phyloP scores from a whole-genome alignment of 1,140 invertebrate species.

The Episyrphus balteatus region DNA sequence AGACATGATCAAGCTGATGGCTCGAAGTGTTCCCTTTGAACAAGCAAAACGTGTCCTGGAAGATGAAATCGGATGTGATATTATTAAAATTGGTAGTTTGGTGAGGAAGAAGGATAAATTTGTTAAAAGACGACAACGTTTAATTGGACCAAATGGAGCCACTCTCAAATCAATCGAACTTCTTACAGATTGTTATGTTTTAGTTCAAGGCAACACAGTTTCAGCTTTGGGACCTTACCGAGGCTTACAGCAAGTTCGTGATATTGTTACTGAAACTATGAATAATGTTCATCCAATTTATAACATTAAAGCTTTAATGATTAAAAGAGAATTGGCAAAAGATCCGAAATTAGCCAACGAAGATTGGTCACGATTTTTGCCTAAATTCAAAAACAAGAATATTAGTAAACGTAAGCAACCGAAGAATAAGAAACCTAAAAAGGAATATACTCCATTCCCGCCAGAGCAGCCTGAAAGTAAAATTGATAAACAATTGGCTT shows the following conservation, averaged over 20 bases:
- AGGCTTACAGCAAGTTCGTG: constrained; percentile 83
- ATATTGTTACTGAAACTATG: constrained; percentile 95
- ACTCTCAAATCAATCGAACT: constrained; percentile 96
- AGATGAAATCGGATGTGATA: constrained; percentile 88
- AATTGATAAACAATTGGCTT: constrained; percentile 86
- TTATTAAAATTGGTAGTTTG: constrained; percentile 92
- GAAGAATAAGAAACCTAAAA: constrained; percentile 75
- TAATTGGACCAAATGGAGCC: constrained; percentile 94
- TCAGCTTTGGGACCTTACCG: constrained; percentile 89
- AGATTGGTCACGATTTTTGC: constrained; percentile 95
- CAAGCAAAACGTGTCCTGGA: constrained; percentile 76
- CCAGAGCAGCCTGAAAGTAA: constrained; percentile 87
- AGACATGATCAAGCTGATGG: constrained; percentile 91
- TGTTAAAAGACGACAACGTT: constrained; percentile 84
- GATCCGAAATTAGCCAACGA: constrained; percentile 86
- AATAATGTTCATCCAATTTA: constrained; percentile 99
- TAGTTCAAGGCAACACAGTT: constrained; percentile 98
- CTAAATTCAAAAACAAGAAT: constrained; percentile 91
- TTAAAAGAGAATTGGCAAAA: constrained; percentile 88
- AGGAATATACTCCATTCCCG: constrained; percentile 95
- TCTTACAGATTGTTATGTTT: constrained; percentile 93
- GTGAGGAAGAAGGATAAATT: constrained; percentile 92
- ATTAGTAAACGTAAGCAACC: constrained; percentile 74
- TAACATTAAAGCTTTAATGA: constrained; percentile 97
- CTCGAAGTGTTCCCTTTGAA: constrained; percentile 93